Evolutionary conservation across 1,140 invertebrate genomes (phyloP).

Genomic region (Neuroterus valhalla): DNA sequence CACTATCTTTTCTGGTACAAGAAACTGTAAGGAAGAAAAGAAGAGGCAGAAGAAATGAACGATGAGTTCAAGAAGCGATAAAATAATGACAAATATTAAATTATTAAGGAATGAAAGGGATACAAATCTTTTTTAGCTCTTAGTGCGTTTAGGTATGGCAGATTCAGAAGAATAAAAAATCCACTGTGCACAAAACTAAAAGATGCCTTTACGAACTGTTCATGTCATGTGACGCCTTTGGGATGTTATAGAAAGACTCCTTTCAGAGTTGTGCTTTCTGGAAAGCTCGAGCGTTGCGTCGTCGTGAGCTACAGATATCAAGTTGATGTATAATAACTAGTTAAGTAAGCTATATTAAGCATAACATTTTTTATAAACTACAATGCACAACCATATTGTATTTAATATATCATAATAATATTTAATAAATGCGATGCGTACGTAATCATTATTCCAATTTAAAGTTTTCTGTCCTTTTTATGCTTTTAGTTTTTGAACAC

Average conservation of each 20-base stretch:
- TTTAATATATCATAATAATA: conserved; percentile 65
- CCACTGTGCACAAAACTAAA: no score
- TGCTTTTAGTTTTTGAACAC: no score
- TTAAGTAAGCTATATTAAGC: conserved; percentile 58
- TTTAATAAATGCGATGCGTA: conserved; percentile 67
- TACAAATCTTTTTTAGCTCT: no score
- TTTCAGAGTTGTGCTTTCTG: no score
- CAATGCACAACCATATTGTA: conserved; percentile 73
- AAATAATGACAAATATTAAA: conserved; percentile 34
- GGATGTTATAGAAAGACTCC: no score
- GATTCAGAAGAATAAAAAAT: no score
- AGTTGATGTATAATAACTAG: conserved; percentile 46
- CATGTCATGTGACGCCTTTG: no score
- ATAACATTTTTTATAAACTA: conserved; percentile 73
- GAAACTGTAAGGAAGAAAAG: conserved; percentile 81
- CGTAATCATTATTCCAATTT: neutral
- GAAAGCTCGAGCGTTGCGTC: conserved; percentile 40
- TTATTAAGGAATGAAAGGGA: neutral
- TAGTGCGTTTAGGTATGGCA: no score
- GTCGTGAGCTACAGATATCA: conserved; percentile 52
- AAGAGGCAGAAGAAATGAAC: conserved; percentile 29
- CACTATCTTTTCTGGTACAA: conserved; percentile 94
- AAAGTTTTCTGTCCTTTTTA: no score
- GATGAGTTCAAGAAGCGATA: conserved; percentile 38
- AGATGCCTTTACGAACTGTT: no score